Conservation (phyloP, 2,888 invertebrate species). For the Dicyrtoma fusca region DNA sequence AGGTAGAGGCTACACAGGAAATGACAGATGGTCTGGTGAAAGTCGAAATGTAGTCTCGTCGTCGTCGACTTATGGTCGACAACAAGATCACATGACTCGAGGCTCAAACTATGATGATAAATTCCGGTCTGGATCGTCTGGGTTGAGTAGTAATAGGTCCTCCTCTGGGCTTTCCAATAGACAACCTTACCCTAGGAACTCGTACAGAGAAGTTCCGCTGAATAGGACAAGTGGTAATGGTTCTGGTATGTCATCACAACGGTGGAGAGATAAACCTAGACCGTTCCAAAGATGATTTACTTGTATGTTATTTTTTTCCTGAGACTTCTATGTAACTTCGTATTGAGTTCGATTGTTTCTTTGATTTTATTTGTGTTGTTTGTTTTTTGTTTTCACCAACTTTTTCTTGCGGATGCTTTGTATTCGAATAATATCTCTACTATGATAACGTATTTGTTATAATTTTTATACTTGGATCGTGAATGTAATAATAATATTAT, state of each 20-base stretch:
- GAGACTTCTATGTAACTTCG: no score
- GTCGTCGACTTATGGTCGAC: slow-evolving; percentile 11
- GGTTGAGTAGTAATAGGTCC: slow-evolving; percentile 22
- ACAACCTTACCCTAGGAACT: slow-evolving; percentile 19
- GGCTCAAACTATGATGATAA: slow-evolving; percentile 36
- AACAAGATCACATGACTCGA: slow-evolving; percentile 31
- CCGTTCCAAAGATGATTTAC: slow-evolving; percentile 27
- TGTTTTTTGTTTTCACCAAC: no score
- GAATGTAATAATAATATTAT: no score
- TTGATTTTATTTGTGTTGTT: no score
- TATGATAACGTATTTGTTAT: no score
- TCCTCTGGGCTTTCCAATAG: slow-evolving; percentile 15
- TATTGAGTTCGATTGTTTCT: no score
- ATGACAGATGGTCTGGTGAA: slow-evolving; percentile 38
- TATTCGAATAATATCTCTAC: no score
- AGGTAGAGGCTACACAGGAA: slow-evolving; percentile 34
- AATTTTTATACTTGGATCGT: no score
- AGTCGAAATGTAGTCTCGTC: slow-evolving; percentile 14
- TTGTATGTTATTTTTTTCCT: neutral
- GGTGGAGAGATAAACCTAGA: slow-evolving; percentile 31
- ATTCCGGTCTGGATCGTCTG: slow-evolving; percentile 28
- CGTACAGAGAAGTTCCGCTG: slow-evolving; percentile 32
- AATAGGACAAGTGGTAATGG: slow-evolving; percentile 18
- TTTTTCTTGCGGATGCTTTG: no score
- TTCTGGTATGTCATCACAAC: neutral